phyloP scores from a whole-genome alignment of 2,888 invertebrate genomes.

The Synergus gifuensis region DNA sequence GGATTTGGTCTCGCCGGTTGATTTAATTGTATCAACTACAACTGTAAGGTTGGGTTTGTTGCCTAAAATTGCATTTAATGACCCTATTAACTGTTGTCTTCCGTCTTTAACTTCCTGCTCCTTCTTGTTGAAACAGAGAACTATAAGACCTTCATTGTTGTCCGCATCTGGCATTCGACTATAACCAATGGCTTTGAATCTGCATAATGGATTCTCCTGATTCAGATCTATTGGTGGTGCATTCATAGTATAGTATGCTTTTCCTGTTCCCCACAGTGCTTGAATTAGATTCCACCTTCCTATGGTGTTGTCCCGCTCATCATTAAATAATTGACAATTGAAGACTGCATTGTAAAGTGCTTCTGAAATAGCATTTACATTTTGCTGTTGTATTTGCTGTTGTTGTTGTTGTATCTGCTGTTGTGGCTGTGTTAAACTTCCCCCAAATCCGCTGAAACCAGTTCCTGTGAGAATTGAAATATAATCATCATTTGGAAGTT shows the following conservation, averaged over 20 bases:
- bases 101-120: constrained; percentile 85
- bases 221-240: constrained; percentile 90
- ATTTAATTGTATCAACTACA: constrained; percentile 87
- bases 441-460: constrained; percentile 68
- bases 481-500: not conserved
- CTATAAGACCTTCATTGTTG: constrained; percentile 95
- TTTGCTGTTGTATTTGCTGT: constrained; percentile 79
- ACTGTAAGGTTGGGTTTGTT: constrained; percentile 91
- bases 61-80: constrained; percentile 86
- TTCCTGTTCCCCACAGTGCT: constrained; percentile 92
- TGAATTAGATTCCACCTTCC: constrained; percentile 97
- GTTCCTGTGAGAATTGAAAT: constrained; percentile 50
- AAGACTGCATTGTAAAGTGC: constrained; percentile 87
- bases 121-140: constrained; percentile 90
- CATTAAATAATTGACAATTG: constrained; percentile 92
- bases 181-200: constrained; percentile 97
- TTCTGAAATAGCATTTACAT: constrained; percentile 82
- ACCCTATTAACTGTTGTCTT: constrained; percentile 79
- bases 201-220: constrained; percentile 93
- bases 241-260: constrained; percentile 88
- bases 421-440: constrained; percentile 62
- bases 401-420: constrained; percentile 76
- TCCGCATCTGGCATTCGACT: constrained; percentile 91
- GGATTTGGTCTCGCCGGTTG: constrained; percentile 88
- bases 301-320: constrained; percentile 95